phyloP scores from a whole-genome alignment of 2,888 invertebrate species.

The Xylota segnis region DNA sequence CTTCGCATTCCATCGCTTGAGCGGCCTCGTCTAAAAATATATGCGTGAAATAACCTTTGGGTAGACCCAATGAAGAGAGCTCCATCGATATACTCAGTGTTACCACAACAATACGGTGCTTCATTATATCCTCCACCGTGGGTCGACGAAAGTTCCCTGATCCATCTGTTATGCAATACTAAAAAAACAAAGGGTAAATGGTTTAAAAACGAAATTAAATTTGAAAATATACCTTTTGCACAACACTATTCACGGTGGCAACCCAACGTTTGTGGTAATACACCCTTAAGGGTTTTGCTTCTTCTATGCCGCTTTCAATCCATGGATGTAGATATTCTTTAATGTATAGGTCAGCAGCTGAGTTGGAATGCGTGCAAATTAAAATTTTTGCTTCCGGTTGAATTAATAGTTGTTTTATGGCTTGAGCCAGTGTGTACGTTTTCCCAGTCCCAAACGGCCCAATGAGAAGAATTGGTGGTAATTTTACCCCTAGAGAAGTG shows the following conservation, averaged over 20 bases:
- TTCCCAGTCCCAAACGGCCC: constrained; percentile 96
- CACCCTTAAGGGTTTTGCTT: constrained; percentile 90
- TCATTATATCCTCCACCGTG: constrained; percentile 88
- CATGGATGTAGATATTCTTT: constrained; percentile 93
- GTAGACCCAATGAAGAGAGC: constrained; percentile 88
- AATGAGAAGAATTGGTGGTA: constrained; percentile 90
- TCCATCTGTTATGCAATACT: constrained; percentile 90
- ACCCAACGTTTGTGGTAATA: constrained; percentile 93
- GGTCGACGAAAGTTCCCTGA: constrained; percentile 89
- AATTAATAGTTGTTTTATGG: constrained; percentile 88
- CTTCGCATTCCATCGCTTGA: constrained; percentile 94
- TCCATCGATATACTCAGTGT: constrained; percentile 92
- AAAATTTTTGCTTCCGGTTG: constrained; percentile 89
- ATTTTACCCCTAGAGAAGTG: constrained; percentile 86
- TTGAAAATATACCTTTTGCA: constrained; percentile 86
- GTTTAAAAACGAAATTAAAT: not conserved
- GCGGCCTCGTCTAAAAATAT: constrained; percentile 95
- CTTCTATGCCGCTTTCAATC: constrained; percentile 88
- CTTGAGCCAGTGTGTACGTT: constrained; percentile 92
- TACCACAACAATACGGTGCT: constrained; percentile 90
- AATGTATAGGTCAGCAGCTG: constrained; percentile 93
- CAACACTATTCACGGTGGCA: constrained; percentile 90
- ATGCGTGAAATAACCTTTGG: constrained; percentile 89
- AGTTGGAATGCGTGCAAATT: constrained; percentile 94
- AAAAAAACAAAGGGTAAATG: constrained; percentile 1